A percentile compares a stretch with the other conserved stretches of the same genome.
phyloP scores from a whole-genome alignment of 2,113 vertebrate species.

The Upupa epops region DNA sequence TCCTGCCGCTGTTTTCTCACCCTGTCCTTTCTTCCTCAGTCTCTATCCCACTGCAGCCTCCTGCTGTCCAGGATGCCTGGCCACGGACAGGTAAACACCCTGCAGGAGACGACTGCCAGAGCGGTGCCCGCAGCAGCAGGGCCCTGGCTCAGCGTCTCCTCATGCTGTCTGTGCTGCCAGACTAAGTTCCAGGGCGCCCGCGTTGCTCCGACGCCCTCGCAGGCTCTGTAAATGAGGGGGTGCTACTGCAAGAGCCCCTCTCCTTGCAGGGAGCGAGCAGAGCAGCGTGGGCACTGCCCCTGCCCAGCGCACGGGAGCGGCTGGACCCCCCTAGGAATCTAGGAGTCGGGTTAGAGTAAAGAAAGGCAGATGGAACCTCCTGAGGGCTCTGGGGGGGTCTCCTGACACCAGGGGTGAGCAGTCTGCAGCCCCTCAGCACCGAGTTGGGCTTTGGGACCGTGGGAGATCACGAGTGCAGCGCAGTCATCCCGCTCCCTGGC shows the following conservation, averaged over 20 bases:
- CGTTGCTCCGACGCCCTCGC: not conserved
- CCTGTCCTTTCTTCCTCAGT: constrained; percentile 47
- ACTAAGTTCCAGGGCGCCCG: not conserved
- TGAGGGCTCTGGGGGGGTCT: no score
- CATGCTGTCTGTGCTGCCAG: not conserved
- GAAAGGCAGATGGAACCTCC: no score
- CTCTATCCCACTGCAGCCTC: constrained; percentile 42
- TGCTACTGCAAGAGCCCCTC: not conserved
- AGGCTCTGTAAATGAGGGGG: not conserved
- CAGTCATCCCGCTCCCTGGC: not conserved
- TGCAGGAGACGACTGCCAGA: not conserved
- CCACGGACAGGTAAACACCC: constrained; percentile 56
- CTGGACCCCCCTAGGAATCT: no score
- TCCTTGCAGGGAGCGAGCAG: not conserved
- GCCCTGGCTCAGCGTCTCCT: not conserved
- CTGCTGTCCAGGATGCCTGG: constrained; percentile 56
- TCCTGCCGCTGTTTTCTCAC: constrained; percentile 8
- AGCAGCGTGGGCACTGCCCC: no score
- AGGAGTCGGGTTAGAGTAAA: no score
- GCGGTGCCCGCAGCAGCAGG: not conserved
- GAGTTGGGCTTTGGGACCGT: no score
- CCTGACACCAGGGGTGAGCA: no score
- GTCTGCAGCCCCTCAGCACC: no score
- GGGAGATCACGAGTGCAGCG: not conserved
- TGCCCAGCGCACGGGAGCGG: no score